Evolutionary conservation across 1,140 invertebrate genomes (phyloP).

Genomic region (Drusus annulatus): DNA sequence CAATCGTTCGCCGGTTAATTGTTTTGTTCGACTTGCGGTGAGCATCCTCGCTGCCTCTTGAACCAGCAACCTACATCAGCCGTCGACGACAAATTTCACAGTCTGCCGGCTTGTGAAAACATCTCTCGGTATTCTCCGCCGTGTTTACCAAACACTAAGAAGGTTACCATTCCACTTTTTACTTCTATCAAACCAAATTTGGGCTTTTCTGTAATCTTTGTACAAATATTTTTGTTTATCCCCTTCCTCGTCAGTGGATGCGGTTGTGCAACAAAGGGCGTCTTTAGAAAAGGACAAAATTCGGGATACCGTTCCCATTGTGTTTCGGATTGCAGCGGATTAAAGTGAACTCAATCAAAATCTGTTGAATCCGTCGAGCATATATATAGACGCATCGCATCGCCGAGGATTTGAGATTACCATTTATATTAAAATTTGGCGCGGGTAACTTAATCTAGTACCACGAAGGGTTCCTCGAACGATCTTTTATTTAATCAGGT

Average conservation of each 20-base stretch:
- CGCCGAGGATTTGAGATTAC: constrained; percentile 45
- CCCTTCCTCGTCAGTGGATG: constrained; percentile 24
- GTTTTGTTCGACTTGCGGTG: constrained; percentile 39
- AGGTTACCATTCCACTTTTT: constrained; percentile 16
- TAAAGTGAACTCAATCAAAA: constrained; percentile 51
- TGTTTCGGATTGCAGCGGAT: constrained; percentile 49
- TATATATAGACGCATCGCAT: constrained; percentile 46
- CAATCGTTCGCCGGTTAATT: constrained; percentile 53
- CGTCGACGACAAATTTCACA: constrained; percentile 54
- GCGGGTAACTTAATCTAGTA: background rate
- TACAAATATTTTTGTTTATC: constrained; percentile 48
- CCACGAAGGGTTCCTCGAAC: background rate
- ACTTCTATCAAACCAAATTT: constrained; percentile 9
- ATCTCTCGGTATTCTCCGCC: constrained; percentile 16
- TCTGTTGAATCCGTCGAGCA: constrained; percentile 25
- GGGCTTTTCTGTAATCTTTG: constrained; percentile 25
- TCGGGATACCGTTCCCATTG: constrained; percentile 19
- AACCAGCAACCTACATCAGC: constrained; percentile 1
- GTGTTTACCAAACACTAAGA: constrained; percentile 39
- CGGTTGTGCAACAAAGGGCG: constrained; percentile 39
- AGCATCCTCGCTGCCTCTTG: constrained; percentile 22
- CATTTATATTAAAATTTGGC: constrained; percentile 35
- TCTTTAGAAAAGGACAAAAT: constrained; percentile 27
- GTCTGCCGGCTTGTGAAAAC: constrained; percentile 52
- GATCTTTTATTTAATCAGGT: too few relatives aligned